phyloP scores from a whole-genome alignment of 1,140 invertebrate species.

The Aphidius ervi region DNA sequence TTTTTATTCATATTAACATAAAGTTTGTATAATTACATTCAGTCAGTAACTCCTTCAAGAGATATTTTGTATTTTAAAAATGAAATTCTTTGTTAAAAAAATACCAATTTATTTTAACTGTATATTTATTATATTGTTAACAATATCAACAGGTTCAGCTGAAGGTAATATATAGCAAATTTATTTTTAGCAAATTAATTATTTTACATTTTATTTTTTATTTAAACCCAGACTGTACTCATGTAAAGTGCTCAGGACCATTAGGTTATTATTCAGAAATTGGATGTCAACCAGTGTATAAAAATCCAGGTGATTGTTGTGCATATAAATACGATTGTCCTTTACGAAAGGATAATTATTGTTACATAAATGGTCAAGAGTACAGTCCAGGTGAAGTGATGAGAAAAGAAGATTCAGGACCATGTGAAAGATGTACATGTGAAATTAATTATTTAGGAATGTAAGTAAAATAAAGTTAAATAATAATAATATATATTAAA shows the following conservation, averaged over 20 bases:
- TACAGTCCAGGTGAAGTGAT: slow-evolving; percentile 4
- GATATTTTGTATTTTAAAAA: no score
- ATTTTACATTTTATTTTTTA: background rate
- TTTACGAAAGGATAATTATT: background rate
- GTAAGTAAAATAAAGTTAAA: background rate
- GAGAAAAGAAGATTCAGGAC: background rate
- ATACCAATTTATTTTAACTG: no score
- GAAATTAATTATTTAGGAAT: background rate
- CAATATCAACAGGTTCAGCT: no score
- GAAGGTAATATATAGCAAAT: no score
- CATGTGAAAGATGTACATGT: background rate
- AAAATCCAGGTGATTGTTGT: slow-evolving; percentile 15
- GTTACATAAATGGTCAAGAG: background rate
- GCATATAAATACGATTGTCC: slow-evolving; percentile 17
- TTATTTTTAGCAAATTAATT: no score
- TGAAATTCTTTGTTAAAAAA: no score
- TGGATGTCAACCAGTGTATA: slow-evolving; percentile 9
- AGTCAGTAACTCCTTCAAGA: no score
- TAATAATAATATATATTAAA: background rate
- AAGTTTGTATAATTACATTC: no score
- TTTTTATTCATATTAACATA: no score
- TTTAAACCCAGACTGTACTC: background rate
- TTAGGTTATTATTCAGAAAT: slow-evolving; percentile 4
- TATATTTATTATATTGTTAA: no score
- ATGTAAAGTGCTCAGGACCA: slow-evolving; percentile 13